phyloP scores from a whole-genome alignment of 2,888 invertebrate species.

The Siphlonurus alternatus region DNA sequence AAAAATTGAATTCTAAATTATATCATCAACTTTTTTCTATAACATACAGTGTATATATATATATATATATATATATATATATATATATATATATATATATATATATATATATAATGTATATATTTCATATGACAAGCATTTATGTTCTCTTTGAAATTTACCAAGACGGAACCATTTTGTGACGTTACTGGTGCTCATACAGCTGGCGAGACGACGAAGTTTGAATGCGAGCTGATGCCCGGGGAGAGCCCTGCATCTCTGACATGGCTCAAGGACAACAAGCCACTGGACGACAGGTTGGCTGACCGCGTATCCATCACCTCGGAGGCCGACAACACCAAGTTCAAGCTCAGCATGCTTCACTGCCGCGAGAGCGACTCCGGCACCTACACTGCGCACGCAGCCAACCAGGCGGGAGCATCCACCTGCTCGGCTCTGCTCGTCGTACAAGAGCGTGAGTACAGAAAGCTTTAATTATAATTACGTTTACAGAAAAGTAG shows the following conservation, averaged over 20 bases:
- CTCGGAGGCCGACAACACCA: constrained; percentile 37
- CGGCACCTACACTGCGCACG: constrained; percentile 82
- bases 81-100: too few relatives aligned
- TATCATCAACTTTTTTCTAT: too few relatives aligned
- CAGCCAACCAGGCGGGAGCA: constrained; percentile 56
- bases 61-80: too few relatives aligned
- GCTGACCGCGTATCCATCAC: constrained; percentile 54
- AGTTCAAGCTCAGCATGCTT: constrained; percentile 52
- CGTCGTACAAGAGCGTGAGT: constrained; percentile 68
- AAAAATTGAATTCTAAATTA: too few relatives aligned
- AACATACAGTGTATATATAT: too few relatives aligned
- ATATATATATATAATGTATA: too few relatives aligned
- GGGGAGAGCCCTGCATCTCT: constrained; percentile 38
- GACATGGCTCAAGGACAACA: constrained; percentile 78
- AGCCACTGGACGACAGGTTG: constrained; percentile 53
- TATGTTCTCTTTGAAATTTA: too few relatives aligned
- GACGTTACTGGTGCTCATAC: constrained; percentile 16
- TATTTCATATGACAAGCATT: too few relatives aligned
- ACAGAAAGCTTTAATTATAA: constrained; percentile 4
- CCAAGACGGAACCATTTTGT: too few relatives aligned
- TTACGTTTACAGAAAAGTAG: too few relatives aligned
- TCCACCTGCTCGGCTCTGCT: constrained; percentile 75
- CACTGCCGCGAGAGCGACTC: constrained; percentile 60
- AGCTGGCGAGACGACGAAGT: constrained; percentile 71
- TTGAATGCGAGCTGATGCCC: constrained; percentile 57